Conservation (phyloP, 2,113 vertebrate species). For the Erythrocercus mccallii region DNA sequence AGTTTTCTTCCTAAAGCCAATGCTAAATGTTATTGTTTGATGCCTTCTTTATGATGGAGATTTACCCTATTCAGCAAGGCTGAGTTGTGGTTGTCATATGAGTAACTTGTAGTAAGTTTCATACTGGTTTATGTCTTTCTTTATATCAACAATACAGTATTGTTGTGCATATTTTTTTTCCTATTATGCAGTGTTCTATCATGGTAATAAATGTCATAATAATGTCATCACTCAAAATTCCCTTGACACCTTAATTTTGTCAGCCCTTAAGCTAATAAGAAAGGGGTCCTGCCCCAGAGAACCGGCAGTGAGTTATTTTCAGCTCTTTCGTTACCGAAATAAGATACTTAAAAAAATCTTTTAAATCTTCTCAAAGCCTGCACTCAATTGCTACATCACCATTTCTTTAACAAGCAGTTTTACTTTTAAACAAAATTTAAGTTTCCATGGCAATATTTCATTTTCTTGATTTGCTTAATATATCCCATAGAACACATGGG, state of each 20-base stretch:
- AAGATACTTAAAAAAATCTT: neutral
- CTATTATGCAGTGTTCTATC: neutral
- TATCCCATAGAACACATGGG: neutral
- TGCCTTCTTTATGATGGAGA: neutral
- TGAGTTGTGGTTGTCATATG: fast-evolving
- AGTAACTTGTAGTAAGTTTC: neutral
- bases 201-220: neutral
- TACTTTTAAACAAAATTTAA: neutral
- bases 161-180: neutral
- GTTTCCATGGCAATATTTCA: neutral
- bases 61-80: neutral
- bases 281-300: neutral
- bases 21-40: neutral
- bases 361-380: neutral
- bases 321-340: neutral
- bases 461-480: slow-evolving; percentile 1
- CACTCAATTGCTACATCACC: neutral
- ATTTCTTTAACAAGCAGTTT: neutral
- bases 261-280: neutral
- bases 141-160: neutral
- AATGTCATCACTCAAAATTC: neutral
- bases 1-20: neutral
- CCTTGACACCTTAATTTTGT: neutral
- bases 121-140: neutral
- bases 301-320: neutral